Evolutionary conservation across 2,888 invertebrate species (phyloP).

Genomic region (Drepana falcataria): DNA sequence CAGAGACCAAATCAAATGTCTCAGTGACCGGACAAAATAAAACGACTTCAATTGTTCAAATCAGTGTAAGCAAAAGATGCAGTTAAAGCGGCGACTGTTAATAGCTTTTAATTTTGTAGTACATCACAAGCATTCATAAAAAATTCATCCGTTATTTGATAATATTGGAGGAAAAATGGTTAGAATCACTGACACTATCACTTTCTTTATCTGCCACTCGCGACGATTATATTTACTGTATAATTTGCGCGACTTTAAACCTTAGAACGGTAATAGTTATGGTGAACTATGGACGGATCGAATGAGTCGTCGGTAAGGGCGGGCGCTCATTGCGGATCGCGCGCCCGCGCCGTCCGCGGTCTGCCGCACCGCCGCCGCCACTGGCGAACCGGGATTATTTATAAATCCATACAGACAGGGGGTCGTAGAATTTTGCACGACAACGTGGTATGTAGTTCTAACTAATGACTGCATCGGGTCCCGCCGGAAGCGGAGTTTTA

Average conservation of each 20-base stretch:
- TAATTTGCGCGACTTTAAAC: slow-evolving; percentile 10
- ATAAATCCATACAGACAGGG: slow-evolving; percentile 76
- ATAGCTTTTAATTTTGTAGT: slow-evolving; percentile 3
- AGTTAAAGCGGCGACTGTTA: slow-evolving; percentile 3
- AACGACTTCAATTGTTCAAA: slow-evolving; percentile 9
- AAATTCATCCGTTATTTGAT: slow-evolving; percentile 18
- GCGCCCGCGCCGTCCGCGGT: slow-evolving; percentile 79
- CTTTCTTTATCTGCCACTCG: slow-evolving; percentile 30
- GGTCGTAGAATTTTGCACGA: slow-evolving; percentile 76
- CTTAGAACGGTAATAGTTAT: slow-evolving; percentile 11
- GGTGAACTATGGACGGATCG: slow-evolving; percentile 37
- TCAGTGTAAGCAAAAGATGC: not conserved
- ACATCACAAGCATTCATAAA: slow-evolving; percentile 8
- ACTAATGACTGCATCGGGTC: slow-evolving; percentile 56
- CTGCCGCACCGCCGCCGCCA: slow-evolving; percentile 74
- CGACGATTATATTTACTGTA: slow-evolving; percentile 17
- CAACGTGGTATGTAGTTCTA: slow-evolving; percentile 55
- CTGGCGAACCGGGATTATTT: slow-evolving; percentile 75
- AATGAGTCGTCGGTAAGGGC: slow-evolving; percentile 55
- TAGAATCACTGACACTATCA: slow-evolving; percentile 20
- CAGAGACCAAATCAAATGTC: slow-evolving; percentile 36
- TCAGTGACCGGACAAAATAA: slow-evolving; percentile 26
- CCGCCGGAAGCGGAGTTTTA: slow-evolving; percentile 53
- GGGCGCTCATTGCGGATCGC: slow-evolving; percentile 54
- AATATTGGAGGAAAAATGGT: slow-evolving; percentile 11